Evolutionary conservation across 2,113 vertebrate species (phyloP).

Genomic region (Rhinogobius similis): DNA sequence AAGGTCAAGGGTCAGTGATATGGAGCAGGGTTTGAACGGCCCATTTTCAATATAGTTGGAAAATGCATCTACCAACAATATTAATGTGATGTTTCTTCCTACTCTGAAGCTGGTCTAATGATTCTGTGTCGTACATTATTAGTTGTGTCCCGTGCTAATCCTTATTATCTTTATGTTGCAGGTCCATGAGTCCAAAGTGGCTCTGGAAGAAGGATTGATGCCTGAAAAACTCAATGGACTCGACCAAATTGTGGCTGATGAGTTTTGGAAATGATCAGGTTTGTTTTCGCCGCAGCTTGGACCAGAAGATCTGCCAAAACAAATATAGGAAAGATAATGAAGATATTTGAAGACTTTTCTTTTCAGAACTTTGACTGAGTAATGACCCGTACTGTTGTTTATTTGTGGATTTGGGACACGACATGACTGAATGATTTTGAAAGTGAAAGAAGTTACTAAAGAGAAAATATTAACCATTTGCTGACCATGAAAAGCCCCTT

Average conservation of each 20-base stretch:
- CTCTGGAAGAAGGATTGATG: constrained; percentile 65
- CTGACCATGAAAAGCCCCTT: neutral
- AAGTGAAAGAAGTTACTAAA: neutral
- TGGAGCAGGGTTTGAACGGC: too few relatives aligned
- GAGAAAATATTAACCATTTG: neutral
- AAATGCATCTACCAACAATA: too few relatives aligned
- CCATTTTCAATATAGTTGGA: too few relatives aligned
- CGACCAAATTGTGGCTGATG: constrained; percentile 38
- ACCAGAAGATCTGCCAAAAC: neutral
- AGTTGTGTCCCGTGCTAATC: neutral
- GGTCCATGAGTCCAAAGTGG: constrained; percentile 73
- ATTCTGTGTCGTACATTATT: too few relatives aligned
- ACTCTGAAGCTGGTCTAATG: too few relatives aligned
- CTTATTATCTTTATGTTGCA: constrained; percentile 30
- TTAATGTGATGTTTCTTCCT: too few relatives aligned
- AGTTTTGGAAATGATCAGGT: constrained; percentile 15
- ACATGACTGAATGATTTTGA: neutral
- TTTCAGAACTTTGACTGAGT: neutral
- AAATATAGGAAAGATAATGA: too few relatives aligned
- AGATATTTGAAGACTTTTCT: neutral
- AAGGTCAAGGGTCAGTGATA: too few relatives aligned
- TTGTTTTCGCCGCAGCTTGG: neutral
- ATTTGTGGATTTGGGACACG: neutral
- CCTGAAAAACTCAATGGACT: constrained; percentile 56
- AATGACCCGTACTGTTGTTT: neutral